These are phyloP conservation scores for Apteryx mantelli DNA, from an alignment of 2,113 vertebrate species.

Conservation along the genomic window DNA sequence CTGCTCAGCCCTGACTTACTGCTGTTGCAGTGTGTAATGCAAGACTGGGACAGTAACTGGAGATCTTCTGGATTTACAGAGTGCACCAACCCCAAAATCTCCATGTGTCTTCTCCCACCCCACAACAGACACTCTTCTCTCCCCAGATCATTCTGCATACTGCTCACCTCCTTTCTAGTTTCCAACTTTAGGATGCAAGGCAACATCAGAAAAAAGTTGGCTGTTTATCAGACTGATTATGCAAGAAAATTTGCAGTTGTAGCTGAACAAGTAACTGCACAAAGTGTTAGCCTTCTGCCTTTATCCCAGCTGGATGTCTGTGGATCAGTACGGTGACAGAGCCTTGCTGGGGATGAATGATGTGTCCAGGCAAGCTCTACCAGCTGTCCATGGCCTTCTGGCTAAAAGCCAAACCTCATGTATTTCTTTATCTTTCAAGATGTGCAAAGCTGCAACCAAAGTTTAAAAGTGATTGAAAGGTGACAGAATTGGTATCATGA, in stretches of 20 bases:
- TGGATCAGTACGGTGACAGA: neutral
- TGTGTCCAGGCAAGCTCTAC: neutral
- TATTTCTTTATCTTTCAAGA: neutral
- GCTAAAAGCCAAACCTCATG: neutral
- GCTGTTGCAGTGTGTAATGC: neutral
- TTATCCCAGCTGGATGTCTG: neutral
- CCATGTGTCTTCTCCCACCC: neutral
- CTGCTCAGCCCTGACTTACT: neutral
- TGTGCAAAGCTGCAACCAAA: neutral
- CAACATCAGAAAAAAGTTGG: neutral
- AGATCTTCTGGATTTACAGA: neutral
- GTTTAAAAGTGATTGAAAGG: neutral
- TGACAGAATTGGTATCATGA: neutral
- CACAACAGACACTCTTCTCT: fast-evolving
- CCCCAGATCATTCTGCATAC: neutral
- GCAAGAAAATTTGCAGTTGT: constrained; percentile 30
- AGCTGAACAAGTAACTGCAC: constrained; percentile 30
- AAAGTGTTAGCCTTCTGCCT: neutral
- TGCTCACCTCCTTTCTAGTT: neutral
- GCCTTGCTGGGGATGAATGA: neutral
- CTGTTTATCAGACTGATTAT: constrained; percentile 13
- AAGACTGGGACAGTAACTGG: neutral
- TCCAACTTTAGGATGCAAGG: neutral
- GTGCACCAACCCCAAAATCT: neutral
- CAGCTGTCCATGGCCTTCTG: neutral